A percentile compares a stretch with the other conserved stretches of the same genome.
phyloP scores from a whole-genome alignment of 2,888 invertebrate species.

The Leptopilina myrica region DNA sequence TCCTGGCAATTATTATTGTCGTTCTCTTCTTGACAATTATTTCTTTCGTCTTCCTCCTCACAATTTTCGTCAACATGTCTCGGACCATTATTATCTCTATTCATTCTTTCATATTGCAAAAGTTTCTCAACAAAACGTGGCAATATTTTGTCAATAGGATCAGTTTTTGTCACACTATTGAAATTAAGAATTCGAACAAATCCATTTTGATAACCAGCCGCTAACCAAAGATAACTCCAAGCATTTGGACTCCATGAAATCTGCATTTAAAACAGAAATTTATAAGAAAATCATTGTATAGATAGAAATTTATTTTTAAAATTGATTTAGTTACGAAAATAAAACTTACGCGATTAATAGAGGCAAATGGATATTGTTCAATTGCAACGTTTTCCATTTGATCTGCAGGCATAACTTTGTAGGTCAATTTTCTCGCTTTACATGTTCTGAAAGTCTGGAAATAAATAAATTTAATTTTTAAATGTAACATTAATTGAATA shows the following conservation, averaged over 20 bases:
- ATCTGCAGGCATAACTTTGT: constrained; percentile 32
- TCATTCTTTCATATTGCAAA: constrained; percentile 52
- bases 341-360: constrained; percentile 71
- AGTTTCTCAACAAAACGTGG: constrained; percentile 50
- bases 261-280: constrained; percentile 55
- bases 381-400: constrained; percentile 23
- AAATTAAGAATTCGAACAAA: constrained; percentile 72
- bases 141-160: constrained; percentile 56
- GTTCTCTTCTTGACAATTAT: neutral
- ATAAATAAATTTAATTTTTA: constrained; percentile 33
- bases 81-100: neutral
- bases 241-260: constrained; percentile 78
- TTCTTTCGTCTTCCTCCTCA: neutral
- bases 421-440: constrained; percentile 1
- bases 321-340: neutral
- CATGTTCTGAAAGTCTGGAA: constrained; percentile 2
- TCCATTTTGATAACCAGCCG: constrained; percentile 76
- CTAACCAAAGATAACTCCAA: constrained; percentile 75
- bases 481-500: no score
- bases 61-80: neutral
- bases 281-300: constrained; percentile 16
- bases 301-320: neutral
- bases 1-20: neutral
- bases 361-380: constrained; percentile 74
- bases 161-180: constrained; percentile 58